phyloP scores from a whole-genome alignment of 2,797 vertebrate species.

The Fringilla coelebs region DNA sequence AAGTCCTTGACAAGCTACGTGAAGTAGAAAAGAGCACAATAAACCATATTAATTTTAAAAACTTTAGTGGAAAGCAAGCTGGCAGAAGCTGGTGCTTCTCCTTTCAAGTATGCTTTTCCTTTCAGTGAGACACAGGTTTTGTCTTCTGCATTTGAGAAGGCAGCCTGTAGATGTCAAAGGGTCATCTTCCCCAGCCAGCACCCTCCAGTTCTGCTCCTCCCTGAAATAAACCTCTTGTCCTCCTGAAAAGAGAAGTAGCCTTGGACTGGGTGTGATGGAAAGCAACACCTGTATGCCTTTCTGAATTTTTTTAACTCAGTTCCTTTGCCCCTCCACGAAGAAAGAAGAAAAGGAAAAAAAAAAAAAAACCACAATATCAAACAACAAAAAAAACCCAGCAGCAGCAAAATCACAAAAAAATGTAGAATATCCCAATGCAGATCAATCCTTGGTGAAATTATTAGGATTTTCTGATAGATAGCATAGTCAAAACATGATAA shows the following conservation, averaged over 20 bases:
- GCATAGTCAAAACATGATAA: not conserved
- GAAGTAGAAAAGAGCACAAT: conserved; percentile 6
- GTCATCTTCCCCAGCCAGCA: not conserved
- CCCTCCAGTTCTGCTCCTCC: not conserved
- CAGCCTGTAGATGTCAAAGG: not conserved
- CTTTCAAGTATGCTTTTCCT: not conserved
- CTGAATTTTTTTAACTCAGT: not conserved
- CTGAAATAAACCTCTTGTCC: not conserved
- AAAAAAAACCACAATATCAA: not conserved
- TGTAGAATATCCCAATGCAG: not conserved
- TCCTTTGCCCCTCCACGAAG: not conserved
- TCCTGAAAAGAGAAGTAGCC: not conserved
- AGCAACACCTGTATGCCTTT: not conserved
- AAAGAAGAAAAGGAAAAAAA: not conserved
- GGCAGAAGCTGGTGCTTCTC: not conserved
- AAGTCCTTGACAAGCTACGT: conserved; percentile 12
- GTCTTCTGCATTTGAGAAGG: not conserved
- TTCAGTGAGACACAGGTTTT: not conserved
- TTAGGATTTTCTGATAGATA: not conserved
- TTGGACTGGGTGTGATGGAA: not conserved
- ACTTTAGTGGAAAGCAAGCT: not conserved
- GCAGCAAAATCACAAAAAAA: not conserved
- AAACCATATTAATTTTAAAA: not conserved
- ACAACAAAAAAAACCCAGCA: not conserved
- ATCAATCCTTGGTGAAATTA: not conserved